A percentile compares a stretch with the other conserved stretches of the same genome.
These are phyloP conservation scores for Ophion ventricosus DNA, from an alignment of 2,888 invertebrate genomes.

Conservation along the genomic window DNA sequence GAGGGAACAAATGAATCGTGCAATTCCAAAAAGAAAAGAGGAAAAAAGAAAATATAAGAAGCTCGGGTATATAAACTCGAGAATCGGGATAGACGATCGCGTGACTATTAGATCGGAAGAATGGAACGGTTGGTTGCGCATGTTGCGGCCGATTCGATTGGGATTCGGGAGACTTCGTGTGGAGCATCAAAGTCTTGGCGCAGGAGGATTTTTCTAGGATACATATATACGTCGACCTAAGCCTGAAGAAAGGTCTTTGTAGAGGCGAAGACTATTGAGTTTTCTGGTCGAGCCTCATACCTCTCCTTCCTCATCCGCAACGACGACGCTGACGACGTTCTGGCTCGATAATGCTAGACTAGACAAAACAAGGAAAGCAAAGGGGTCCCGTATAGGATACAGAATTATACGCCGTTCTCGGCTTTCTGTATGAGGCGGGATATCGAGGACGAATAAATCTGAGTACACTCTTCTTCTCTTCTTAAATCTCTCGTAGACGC, in stretches of 20 bases:
- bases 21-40: conserved; percentile 19
- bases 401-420: conserved; percentile 33
- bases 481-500: neutral
- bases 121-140: conserved; percentile 51
- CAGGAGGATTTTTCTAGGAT: conserved; percentile 6
- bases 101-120: conserved; percentile 62
- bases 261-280: conserved; percentile 32
- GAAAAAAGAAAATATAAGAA: conserved; percentile 5
- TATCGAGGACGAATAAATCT: conserved; percentile 24
- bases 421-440: neutral
- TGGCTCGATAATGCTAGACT: conserved; percentile 54
- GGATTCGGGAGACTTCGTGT: conserved; percentile 36
- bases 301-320: neutral
- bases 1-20: conserved; percentile 16
- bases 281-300: conserved; percentile 15
- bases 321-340: neutral
- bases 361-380: neutral
- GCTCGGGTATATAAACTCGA: conserved; percentile 40
- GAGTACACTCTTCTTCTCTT: neutral
- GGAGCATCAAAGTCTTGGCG: conserved; percentile 41
- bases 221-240: conserved; percentile 13
- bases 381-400: conserved; percentile 2
- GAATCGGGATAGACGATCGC: conserved; percentile 51
- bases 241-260: conserved; percentile 17
- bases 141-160: conserved; percentile 56